Evolutionary conservation across 1,140 invertebrate species (phyloP).

Genomic region (Drosophila repleta): DNA sequence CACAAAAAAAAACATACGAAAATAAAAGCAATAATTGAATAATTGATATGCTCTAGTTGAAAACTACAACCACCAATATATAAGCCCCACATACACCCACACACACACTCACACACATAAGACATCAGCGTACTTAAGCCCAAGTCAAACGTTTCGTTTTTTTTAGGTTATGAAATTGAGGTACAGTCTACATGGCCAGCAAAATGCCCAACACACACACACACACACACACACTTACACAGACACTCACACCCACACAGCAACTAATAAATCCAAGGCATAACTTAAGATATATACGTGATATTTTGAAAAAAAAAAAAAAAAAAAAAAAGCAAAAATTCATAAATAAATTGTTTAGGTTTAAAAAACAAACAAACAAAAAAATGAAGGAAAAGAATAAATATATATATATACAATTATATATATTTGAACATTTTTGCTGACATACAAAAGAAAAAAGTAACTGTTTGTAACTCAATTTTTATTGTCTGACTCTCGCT

Average conservation of each 20-base stretch:
- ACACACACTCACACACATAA: conserved; percentile 22
- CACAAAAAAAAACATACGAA: conserved; percentile 57
- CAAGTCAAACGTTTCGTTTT: conserved; percentile 21
- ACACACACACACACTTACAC: conserved; percentile 5
- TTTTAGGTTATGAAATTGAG: conserved; percentile 20
- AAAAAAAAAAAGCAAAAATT: conserved; percentile 67
- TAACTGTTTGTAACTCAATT: conserved; percentile 74
- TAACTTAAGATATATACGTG: conserved; percentile 83
- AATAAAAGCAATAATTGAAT: conserved; percentile 77
- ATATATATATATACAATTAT: conserved; percentile 58
- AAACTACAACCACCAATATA: conserved; percentile 66
- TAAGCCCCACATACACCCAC: conserved; percentile 18
- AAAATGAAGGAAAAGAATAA: conserved; percentile 61
- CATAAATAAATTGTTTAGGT: conserved; percentile 80
- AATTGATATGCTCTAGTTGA: conserved; percentile 71
- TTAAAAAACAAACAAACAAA: conserved; percentile 56
- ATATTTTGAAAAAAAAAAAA: conserved; percentile 66
- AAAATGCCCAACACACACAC: background rate
- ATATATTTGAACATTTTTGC: conserved; percentile 75
- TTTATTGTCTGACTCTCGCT: conserved; percentile 60
- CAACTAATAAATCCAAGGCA: conserved; percentile 79
- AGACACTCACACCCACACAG: conserved; percentile 22
- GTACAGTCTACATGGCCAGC: conserved; percentile 6
- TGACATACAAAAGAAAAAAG: conserved; percentile 48
- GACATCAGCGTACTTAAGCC: conserved; percentile 39